These are phyloP conservation scores for Polyodon spathula DNA, from an alignment of 2,113 vertebrate genomes.

Conservation along the genomic window DNA sequence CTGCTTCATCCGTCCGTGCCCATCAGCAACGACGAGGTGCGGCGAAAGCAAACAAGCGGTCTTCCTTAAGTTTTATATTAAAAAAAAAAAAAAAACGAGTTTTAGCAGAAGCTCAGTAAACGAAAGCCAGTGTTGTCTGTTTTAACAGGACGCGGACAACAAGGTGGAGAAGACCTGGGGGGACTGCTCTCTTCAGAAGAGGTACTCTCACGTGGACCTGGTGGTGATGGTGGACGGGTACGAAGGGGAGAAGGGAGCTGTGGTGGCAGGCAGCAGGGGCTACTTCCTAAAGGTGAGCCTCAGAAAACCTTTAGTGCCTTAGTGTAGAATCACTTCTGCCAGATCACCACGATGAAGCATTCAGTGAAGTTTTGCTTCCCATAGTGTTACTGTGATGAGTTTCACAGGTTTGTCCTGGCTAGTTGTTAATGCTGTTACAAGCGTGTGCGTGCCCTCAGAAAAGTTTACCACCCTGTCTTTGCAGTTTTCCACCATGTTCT, in stretches of 20 bases:
- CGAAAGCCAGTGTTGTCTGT: background rate
- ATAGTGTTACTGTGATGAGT: too few species aligned
- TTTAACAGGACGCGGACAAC: slow-evolving; percentile 83
- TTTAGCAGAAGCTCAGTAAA: too few species aligned
- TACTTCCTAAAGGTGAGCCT: slow-evolving; percentile 95
- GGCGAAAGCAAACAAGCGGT: background rate
- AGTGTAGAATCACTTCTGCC: too few species aligned
- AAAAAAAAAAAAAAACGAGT: too few species aligned
- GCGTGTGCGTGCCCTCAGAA: too few species aligned
- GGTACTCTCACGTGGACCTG: slow-evolving; percentile 93
- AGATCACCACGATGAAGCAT: background rate
- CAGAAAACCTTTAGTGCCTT: background rate
- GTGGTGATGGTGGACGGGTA: slow-evolving; percentile 97
- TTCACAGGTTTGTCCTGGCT: too few species aligned
- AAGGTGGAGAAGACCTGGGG: slow-evolving; percentile 88
- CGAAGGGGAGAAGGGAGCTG: slow-evolving; percentile 83
- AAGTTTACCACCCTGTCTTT: too few species aligned
- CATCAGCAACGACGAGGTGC: slow-evolving; percentile 91
- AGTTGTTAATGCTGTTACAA: too few species aligned
- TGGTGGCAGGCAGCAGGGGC: slow-evolving; percentile 87
- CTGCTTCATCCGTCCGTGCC: slow-evolving; percentile 89
- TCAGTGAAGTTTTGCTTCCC: too few species aligned
- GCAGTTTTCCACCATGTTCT: too few species aligned
- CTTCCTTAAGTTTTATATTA: too few species aligned
- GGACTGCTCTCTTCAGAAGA: slow-evolving; percentile 75